phyloP scores from a whole-genome alignment of 2,888 invertebrate genomes.

The Ectropis crepuscularia region DNA sequence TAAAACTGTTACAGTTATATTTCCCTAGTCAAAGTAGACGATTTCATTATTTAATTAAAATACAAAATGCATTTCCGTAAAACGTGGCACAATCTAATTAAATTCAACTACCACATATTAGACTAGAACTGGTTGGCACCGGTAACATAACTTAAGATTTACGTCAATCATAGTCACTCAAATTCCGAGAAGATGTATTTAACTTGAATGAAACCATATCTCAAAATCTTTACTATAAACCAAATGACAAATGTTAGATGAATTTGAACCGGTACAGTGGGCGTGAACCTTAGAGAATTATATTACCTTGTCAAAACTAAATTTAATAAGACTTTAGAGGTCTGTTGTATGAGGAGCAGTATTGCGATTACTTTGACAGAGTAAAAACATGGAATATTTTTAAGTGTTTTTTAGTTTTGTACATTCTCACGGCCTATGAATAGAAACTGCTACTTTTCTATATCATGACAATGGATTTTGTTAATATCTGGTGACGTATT shows the following conservation, averaged over 20 bases:
- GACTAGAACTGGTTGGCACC: conserved; percentile 10
- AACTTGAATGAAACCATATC: conserved; percentile 23
- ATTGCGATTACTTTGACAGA: conserved; percentile 12
- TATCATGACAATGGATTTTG: conserved; percentile 47
- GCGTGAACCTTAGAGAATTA: conserved; percentile 28
- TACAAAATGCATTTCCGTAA: conserved; percentile 21
- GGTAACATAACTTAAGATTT: conserved; percentile 25
- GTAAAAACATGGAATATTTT: conserved; percentile 5
- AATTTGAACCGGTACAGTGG: conserved; percentile 53
- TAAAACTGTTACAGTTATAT: background rate
- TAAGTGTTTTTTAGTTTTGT: conserved; percentile 7
- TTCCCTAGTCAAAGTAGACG: conserved; percentile 4
- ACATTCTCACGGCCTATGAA: conserved; percentile 56
- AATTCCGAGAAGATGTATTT: conserved; percentile 18
- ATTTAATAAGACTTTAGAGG: background rate
- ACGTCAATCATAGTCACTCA: conserved; percentile 29
- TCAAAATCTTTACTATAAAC: conserved; percentile 33
- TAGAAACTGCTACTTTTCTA: conserved; percentile 37
- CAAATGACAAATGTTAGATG: conserved; percentile 57
- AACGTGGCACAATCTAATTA: conserved; percentile 16
- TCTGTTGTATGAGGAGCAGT: background rate
- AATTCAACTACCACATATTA: conserved; percentile 1
- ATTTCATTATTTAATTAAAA: conserved; percentile 15
- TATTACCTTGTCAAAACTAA: conserved; percentile 16
- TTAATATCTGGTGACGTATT: conserved; percentile 49